Conservation (phyloP, 2,888 invertebrate genomes). For the Cryptocephalus primarius region DNA sequence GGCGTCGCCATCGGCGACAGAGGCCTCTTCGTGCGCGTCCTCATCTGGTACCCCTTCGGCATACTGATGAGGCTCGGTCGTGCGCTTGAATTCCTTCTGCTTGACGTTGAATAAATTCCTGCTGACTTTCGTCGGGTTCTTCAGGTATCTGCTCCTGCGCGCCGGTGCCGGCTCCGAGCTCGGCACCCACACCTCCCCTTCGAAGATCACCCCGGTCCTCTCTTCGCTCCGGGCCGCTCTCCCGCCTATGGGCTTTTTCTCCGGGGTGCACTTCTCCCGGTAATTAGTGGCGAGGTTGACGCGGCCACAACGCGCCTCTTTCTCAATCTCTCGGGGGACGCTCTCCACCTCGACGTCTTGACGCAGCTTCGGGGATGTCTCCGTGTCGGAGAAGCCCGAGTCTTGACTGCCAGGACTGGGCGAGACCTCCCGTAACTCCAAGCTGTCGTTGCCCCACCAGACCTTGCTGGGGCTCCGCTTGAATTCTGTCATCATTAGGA, state of each 20-base stretch:
- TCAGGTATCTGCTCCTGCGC: constrained; percentile 19
- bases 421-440: constrained; percentile 40
- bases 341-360: constrained; percentile 22
- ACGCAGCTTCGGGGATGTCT: constrained; percentile 45
- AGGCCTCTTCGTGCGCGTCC: constrained; percentile 21
- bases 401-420: constrained; percentile 57
- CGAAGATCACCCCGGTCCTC: constrained; percentile 10
- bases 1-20: constrained; percentile 18
- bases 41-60: constrained; percentile 22
- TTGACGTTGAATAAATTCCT: constrained; percentile 29
- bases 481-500: constrained; percentile 48
- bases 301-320: constrained; percentile 15
- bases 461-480: constrained; percentile 57
- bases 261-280: constrained; percentile 34
- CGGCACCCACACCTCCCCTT: constrained; percentile 11
- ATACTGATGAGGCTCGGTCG: constrained; percentile 27
- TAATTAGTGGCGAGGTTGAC: constrained; percentile 30
- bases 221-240: constrained; percentile 13
- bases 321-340: constrained; percentile 27
- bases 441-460: constrained; percentile 46
- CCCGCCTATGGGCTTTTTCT: constrained; percentile 16
- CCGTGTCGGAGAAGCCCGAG: constrained; percentile 72
- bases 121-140: constrained; percentile 30
- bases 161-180: constrained; percentile 15
- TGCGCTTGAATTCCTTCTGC: constrained; percentile 19